These are phyloP conservation scores for Sphecodes monilicornis DNA, from an alignment of 2,888 invertebrate genomes.

Conservation along the genomic window DNA sequence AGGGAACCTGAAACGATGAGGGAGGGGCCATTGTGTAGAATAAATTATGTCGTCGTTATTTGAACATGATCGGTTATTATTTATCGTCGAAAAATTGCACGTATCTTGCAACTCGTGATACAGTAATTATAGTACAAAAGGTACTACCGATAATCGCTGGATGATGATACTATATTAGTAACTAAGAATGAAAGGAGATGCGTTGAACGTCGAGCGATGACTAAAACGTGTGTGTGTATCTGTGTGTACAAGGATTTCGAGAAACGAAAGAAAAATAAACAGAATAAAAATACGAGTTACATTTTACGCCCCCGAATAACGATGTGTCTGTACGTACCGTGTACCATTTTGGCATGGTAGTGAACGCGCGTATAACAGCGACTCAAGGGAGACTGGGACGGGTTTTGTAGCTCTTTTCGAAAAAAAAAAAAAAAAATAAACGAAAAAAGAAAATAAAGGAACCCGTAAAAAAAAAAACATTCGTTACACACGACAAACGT, in stretches of 20 bases:
- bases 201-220: slow-evolving; percentile 60
- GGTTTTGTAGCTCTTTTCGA: not conserved
- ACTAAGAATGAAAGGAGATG: slow-evolving; percentile 59
- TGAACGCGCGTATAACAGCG: slow-evolving; percentile 49
- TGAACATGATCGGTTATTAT: slow-evolving; percentile 83
- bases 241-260: not conserved
- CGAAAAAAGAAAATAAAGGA: too few relatives aligned
- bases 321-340: not conserved
- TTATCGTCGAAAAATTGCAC: slow-evolving; percentile 82
- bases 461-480: not conserved
- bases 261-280: not conserved
- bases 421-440: not conserved
- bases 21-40: not conserved
- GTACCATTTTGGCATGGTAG: slow-evolving; percentile 24
- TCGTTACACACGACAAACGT: slow-evolving; percentile 25
- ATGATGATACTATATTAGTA: slow-evolving; percentile 64
- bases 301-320: slow-evolving; percentile 26
- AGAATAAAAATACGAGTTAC: not conserved
- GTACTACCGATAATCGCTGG: slow-evolving; percentile 78
- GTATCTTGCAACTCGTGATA: slow-evolving; percentile 80
- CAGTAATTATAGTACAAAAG: slow-evolving; percentile 82
- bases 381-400: slow-evolving; percentile 3
- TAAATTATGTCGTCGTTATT: slow-evolving; percentile 46
- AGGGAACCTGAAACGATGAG: not conserved
- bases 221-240: slow-evolving; percentile 40